Conservation (phyloP, 2,888 invertebrate species). For the Acanthosepion esculentum region DNA sequence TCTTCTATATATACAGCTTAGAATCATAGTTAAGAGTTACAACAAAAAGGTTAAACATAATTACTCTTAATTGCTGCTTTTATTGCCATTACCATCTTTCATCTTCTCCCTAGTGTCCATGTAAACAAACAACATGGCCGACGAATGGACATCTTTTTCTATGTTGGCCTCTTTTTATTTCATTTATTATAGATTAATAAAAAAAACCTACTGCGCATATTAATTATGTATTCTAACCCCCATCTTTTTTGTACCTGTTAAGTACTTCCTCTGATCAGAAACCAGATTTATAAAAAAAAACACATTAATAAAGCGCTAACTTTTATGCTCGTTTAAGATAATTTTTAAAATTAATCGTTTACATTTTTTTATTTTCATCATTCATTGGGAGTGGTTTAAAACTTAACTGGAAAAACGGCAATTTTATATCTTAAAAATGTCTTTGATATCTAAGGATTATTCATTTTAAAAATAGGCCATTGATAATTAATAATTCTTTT, state of each 20-base stretch:
- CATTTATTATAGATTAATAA: not conserved
- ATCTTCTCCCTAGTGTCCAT: not conserved
- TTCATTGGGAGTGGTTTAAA: not conserved
- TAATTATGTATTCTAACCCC: not conserved
- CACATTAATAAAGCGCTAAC: not conserved
- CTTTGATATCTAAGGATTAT: too few relatives aligned
- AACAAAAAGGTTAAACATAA: not conserved
- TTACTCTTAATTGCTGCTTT: too few relatives aligned
- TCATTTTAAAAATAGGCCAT: too few relatives aligned
- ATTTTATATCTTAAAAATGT: not conserved
- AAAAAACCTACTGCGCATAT: not conserved
- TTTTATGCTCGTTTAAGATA: too few relatives aligned
- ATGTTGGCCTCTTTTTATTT: not conserved
- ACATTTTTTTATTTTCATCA: too few relatives aligned
- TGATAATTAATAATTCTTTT: too few relatives aligned
- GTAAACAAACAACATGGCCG: slow-evolving; percentile 14
- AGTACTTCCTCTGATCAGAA: not conserved
- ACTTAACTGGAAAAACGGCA: not conserved
- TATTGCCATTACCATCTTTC: too few relatives aligned
- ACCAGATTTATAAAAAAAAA: not conserved
- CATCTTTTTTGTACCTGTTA: not conserved
- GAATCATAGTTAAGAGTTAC: not conserved
- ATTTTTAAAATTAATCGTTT: too few relatives aligned
- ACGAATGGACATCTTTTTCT: not conserved
- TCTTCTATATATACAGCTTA: not conserved